Base-by-base conservation (phyloP, 2,797 vertebrate species). In the Myioborus melanocephalus region DNA sequence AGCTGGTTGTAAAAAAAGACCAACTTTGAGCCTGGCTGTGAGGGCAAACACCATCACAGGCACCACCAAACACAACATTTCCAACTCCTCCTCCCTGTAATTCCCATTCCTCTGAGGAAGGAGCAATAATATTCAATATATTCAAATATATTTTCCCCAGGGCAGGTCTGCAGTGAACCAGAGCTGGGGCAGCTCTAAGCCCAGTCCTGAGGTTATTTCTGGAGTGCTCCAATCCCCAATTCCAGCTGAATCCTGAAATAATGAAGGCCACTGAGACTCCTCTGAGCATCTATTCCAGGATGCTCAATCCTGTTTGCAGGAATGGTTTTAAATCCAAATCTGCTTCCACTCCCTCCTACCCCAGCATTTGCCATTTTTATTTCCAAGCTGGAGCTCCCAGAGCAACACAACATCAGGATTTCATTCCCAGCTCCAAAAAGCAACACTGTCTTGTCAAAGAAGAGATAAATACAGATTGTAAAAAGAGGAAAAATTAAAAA, bases 241-340 rank as follows among this genome's bases (percentile, higher is more conserved):
- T 90, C 81, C 86, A 68, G 72, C 30, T 52, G 47, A 90, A 89
- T 73, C 57, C 90, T 72, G n/a, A 73, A 90, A 93, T 65, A 90
- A 83, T 24, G 23, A 64, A 22, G 47, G 39, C 28, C 61, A 14
- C 49, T 10, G 52, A 80, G 34, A 22, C 21, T 77, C 18, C 39
- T 47, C 12, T 7, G 59, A 28, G 72, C 21, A n/a, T 23, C 34
- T 30, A 6, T 68, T 77, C 50, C 91, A 94, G 61, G 53, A 23
- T 34, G 71, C 72, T 94, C 89, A 55, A 32, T 5, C 76, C 68
- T 26, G 5, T 69, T 73, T 82, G 64, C 44, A 89, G 56, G 87
- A 68, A 44, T 4, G 55, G 55, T 30, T 63, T 93, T 32, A 89
- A 94, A 79, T 32, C 49, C 93, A 68, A 72, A 86, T 37, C 60